A percentile compares a stretch with the other conserved stretches of the same genome.
phyloP scores from a whole-genome alignment of 2,797 vertebrate genomes.

The Sphenopsis melanotis region DNA sequence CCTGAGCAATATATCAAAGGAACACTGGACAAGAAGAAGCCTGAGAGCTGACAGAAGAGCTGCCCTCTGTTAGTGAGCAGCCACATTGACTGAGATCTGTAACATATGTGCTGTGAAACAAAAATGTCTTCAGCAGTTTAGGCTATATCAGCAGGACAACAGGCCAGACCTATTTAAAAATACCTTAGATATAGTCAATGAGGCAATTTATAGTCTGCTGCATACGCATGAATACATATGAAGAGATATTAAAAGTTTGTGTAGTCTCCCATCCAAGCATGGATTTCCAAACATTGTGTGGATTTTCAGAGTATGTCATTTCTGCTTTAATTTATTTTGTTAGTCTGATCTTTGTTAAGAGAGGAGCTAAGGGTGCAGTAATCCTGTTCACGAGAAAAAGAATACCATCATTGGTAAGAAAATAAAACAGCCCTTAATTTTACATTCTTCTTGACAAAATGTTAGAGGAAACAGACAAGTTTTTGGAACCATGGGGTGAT shows the following conservation, averaged over 20 bases:
- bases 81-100: not conserved
- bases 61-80: not conserved
- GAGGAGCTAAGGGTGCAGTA: not conserved
- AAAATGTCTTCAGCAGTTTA: not conserved
- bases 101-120: not conserved
- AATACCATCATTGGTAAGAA: not conserved
- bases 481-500: not conserved
- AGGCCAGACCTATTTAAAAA: not conserved
- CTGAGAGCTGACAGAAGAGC: not conserved
- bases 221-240: not conserved
- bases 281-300: not conserved
- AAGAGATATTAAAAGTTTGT: not conserved
- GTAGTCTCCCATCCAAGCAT: not conserved
- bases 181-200: not conserved
- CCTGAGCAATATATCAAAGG: constrained; percentile 17
- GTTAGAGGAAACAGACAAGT: not conserved
- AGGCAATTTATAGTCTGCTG: not conserved
- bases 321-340: not conserved
- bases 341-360: not conserved
- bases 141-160: not conserved
- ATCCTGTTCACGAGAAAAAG: not conserved
- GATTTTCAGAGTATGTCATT: not conserved
- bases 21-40: not conserved
- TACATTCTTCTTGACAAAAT: not conserved
- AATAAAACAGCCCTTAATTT: not conserved